Percentiles rank a stretch among this genome's conserved stretches.
Conservation (phyloP, 2,797 vertebrate genomes). For the Phaenicophaeus curvirostris region DNA sequence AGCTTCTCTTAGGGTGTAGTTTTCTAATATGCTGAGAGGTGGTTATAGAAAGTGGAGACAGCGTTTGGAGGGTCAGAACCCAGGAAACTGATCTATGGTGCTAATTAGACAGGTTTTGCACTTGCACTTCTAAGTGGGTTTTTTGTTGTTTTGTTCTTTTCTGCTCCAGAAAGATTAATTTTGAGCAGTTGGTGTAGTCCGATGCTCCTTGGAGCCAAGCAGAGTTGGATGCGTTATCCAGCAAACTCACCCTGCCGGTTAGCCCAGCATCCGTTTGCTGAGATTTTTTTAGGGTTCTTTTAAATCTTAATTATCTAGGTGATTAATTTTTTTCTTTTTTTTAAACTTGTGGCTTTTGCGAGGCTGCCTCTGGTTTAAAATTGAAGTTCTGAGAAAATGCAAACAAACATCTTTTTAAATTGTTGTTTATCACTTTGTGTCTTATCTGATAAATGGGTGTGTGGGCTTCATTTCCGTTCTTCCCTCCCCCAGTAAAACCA, state of each 20-base stretch:
- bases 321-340: neutral
- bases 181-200: neutral
- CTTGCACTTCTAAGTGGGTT: neutral
- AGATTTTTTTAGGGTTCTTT: neutral
- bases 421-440: neutral
- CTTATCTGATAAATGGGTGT: neutral
- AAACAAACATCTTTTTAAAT: neutral
- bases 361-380: neutral
- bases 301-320: neutral
- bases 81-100: neutral
- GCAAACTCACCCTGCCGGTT: neutral
- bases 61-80: neutral
- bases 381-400: neutral
- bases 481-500: neutral
- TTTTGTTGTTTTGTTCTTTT: neutral
- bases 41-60: neutral
- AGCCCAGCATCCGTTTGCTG: neutral
- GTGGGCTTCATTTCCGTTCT: neutral
- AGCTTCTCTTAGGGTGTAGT: neutral
- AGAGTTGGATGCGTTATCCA: neutral
- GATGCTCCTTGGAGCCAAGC: neutral
- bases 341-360: neutral
- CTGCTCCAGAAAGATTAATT: neutral
- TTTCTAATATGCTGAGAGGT: neutral
- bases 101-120: neutral